phyloP scores from a whole-genome alignment of 2,888 invertebrate species.

The Mongoloraphidia duomilia region DNA sequence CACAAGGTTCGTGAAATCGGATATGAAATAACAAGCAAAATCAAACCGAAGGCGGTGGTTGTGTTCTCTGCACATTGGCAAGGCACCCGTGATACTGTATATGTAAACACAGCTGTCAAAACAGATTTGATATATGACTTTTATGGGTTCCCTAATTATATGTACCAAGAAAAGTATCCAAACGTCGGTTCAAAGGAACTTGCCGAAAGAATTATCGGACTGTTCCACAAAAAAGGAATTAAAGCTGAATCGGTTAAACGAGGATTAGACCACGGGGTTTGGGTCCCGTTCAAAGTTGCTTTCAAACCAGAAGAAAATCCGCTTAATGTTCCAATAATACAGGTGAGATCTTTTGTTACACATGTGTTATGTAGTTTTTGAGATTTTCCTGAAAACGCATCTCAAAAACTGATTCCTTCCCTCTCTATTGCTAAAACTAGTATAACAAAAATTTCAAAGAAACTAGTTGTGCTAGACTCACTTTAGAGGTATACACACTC shows the following conservation, averaged over 20 bases:
- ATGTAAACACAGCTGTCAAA: not conserved
- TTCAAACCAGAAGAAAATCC: constrained; percentile 1
- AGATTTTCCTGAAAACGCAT: too few species aligned
- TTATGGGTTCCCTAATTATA: constrained; percentile 1
- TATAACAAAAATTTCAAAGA: too few species aligned
- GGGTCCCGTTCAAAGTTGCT: constrained; percentile 3
- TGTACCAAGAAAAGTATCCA: constrained; percentile 1
- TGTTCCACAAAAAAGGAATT: not conserved
- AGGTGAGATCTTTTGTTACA: not conserved
- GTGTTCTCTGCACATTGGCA: constrained; percentile 3
- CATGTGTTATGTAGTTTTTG: too few species aligned
- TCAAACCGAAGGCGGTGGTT: constrained; percentile 1
- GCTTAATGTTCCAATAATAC: not conserved
- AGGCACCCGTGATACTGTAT: not conserved
- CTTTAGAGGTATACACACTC: too few species aligned
- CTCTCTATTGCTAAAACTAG: too few species aligned
- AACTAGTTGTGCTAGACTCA: too few species aligned
- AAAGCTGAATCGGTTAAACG: not conserved
- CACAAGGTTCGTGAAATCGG: constrained; percentile 1
- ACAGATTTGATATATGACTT: constrained; percentile 1
- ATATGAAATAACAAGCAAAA: not conserved
- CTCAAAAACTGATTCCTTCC: too few species aligned
- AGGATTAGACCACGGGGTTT: constrained; percentile 1
- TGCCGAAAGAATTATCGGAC: not conserved
- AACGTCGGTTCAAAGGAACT: not conserved